phyloP scores from a whole-genome alignment of 2,888 invertebrate genomes.

The Athripsodes cinereus region DNA sequence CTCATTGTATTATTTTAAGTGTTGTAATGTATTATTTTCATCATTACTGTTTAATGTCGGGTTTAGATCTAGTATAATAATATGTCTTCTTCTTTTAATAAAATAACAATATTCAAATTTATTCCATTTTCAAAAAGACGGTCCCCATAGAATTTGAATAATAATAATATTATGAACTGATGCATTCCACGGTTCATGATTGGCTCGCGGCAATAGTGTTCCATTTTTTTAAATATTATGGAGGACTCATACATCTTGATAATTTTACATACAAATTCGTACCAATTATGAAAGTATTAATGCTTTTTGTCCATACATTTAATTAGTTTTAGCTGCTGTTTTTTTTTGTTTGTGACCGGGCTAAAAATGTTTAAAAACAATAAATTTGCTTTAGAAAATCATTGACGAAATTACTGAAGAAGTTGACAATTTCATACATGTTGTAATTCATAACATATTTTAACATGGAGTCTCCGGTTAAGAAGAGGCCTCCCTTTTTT shows the following conservation, averaged over 20 bases:
- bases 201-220: slow-evolving; percentile 16
- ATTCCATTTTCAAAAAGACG: slow-evolving; percentile 16
- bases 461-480: no score
- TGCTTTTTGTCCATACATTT: background rate
- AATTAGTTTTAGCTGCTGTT: no score
- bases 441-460: no score
- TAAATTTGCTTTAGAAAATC: no score
- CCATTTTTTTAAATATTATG: slow-evolving; percentile 7
- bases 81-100: background rate
- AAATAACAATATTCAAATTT: slow-evolving; percentile 14
- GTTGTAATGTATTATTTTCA: no score
- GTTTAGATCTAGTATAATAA: background rate
- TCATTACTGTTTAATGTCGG: background rate
- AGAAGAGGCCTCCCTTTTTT: no score
- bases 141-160: slow-evolving; percentile 11
- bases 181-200: slow-evolving; percentile 9
- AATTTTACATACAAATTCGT: background rate
- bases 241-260: background rate
- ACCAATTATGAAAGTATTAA: background rate
- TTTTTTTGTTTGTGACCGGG: no score
- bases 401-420: no score
- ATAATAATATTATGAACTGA: background rate
- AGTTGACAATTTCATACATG: no score
- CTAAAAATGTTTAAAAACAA: no score
- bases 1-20: no score